Conservation (phyloP, 1,140 invertebrate genomes). For the Eriocheir sinensis region DNA sequence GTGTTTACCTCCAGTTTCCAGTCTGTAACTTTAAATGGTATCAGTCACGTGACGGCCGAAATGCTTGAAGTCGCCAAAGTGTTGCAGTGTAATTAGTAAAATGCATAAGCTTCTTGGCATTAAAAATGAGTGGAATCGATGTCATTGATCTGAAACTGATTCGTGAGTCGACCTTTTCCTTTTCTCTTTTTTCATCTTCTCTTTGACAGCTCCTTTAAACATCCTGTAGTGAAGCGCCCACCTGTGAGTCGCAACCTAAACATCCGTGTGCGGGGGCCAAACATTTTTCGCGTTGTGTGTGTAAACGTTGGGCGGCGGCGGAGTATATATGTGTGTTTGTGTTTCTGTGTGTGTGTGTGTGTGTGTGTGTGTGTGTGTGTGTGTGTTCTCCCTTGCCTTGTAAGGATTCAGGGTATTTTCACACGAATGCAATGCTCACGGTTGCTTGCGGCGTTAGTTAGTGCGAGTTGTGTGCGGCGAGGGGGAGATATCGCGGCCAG, state of each 20-base stretch:
- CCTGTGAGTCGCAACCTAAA: neutral
- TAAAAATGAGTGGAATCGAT: no score
- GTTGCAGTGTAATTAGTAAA: no score
- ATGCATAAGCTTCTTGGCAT: no score
- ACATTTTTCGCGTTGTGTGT: neutral
- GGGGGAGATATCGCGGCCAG: neutral
- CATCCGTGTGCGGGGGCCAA: neutral
- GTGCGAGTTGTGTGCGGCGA: neutral
- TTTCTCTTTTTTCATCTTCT: no score
- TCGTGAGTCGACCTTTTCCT: neutral
- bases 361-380: slow-evolving; percentile 10
- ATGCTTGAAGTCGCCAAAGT: no score
- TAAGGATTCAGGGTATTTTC: neutral
- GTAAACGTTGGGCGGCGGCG: neutral
- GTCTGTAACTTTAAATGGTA: no score
- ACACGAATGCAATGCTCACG: neutral
- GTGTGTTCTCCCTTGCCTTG: neutral
- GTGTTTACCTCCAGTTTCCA: no score
- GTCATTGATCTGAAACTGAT: neutral
- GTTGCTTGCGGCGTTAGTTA: neutral
- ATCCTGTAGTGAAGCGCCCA: neutral
- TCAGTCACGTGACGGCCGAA: no score
- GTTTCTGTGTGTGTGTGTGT: slow-evolving; percentile 49
- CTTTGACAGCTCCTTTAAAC: neutral
- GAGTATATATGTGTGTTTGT: neutral